Evolutionary conservation across 2,113 vertebrate genomes (phyloP), one percentile per base, ranked within the genome.

Genomic region (Gasterosteus nipponicus): DNA sequence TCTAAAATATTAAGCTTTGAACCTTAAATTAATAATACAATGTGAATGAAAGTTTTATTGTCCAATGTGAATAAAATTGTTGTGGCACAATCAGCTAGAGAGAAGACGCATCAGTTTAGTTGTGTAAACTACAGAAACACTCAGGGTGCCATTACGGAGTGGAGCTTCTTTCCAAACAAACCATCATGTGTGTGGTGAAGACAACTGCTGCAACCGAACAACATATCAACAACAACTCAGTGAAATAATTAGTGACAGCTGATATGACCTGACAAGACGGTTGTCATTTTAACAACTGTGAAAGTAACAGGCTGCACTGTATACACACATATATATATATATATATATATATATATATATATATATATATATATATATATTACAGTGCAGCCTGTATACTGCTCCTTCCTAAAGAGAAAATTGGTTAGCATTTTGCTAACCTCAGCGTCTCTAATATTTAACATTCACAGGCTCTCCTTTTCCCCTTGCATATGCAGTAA

Each of bases 121-220:
- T 3, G 33, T 53, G 33, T n/a, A 42, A 59, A 35, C 41, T 16
- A 31, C 18, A 22, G 41, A 59, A 15, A 69, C 29, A 58, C 31
- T 19, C 18, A 63, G 31, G 33, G 46, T 7, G 10, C 16, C 15
- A 18, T 68, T n/a, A 61, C 18, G 53, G 74, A 65, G 29, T 41
- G 4, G 47, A 71, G 49, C 16, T 41, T 53, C 16, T 39, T 60
- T 14, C 22, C 42, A 75, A 35, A 62, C 29, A 68, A 72, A 39
- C 29, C 26, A n/a, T 44, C 53, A 41, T 38, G 31, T 9, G 12
- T 33, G 26, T 64, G 47, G 57, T 8, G 31, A 12, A 62, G 62
- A 38, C 29, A 22, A 49, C 11, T 7, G n/a, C 41, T 29, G 16
- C 49, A 68, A 72, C n/a, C 19, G 51, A 41, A 63, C 31, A 54